Percentiles rank a stretch among this genome's conserved stretches.
These are phyloP conservation scores for Borostomias antarcticus DNA, from an alignment of 2,797 vertebrate genomes.

Conservation along the genomic window DNA sequence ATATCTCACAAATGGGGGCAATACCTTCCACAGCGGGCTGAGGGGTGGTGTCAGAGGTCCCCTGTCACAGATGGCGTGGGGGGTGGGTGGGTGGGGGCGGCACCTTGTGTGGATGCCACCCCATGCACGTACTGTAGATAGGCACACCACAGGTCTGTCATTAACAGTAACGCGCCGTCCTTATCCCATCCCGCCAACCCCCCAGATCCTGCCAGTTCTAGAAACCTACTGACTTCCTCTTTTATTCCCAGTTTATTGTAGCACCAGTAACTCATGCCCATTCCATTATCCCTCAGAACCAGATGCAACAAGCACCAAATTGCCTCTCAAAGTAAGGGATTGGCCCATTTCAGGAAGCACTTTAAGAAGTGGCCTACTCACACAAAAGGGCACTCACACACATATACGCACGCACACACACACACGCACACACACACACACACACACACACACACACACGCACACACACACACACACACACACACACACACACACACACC, in stretches of 20 bases:
- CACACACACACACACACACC: neutral
- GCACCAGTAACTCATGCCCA: neutral
- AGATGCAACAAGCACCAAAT: neutral
- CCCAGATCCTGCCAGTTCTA: neutral
- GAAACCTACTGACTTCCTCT: neutral
- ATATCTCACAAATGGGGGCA: conserved; percentile 22
- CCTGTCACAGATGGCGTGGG: neutral
- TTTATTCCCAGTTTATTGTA: neutral
- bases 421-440: too few relatives aligned
- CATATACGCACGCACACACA: too few relatives aligned
- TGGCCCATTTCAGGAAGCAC: neutral
- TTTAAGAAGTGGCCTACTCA: conserved; percentile 5
- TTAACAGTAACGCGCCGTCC: neutral
- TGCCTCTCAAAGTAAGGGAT: conserved; percentile 5
- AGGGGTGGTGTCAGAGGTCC: too few relatives aligned
- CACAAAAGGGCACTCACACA: neutral
- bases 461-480: neutral
- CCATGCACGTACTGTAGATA: too few relatives aligned
- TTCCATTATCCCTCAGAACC: conserved; percentile 7
- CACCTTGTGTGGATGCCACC: too few relatives aligned
- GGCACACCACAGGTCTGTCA: neutral
- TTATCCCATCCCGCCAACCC: neutral
- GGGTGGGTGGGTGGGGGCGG: neutral
- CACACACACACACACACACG: conserved; percentile 4
- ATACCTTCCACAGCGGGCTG: neutral